A percentile compares a stretch with the other conserved stretches of the same genome.
Evolutionary conservation across 2,113 vertebrate species (phyloP).

Genomic region (Pseudorhombus dupliciocellatus): DNA sequence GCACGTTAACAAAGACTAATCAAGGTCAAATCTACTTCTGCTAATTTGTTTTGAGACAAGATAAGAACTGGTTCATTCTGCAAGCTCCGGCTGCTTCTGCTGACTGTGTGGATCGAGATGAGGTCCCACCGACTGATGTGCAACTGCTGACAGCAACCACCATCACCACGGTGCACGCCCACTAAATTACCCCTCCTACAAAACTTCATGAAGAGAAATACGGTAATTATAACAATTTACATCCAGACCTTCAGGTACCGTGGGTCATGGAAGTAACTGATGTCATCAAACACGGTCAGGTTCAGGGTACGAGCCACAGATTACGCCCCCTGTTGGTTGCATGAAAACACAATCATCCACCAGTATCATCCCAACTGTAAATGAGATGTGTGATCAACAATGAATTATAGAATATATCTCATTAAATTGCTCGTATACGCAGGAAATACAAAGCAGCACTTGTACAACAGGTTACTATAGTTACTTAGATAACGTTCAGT

Average conservation of each 20-base stretch:
- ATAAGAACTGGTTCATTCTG: not conserved
- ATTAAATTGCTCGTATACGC: too few species aligned
- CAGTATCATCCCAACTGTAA: too few species aligned
- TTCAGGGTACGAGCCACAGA: too few species aligned
- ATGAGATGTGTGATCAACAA: too few species aligned
- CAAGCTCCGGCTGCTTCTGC: not conserved
- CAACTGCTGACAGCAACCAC: conserved; percentile 7
- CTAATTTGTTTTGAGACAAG: conserved; percentile 17
- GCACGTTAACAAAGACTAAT: not conserved
- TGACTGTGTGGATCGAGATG: conserved; percentile 1
- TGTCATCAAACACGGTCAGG: too few species aligned
- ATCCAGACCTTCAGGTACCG: too few species aligned
- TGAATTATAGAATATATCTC: too few species aligned
- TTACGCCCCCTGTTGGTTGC: too few species aligned
- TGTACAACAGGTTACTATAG: not conserved
- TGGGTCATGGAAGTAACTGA: too few species aligned
- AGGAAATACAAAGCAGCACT: too few species aligned
- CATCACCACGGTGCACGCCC: not conserved
- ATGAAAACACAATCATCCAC: too few species aligned
- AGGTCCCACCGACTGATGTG: not conserved
- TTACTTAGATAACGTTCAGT: too few species aligned
- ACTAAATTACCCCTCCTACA: not conserved
- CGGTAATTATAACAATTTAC: not conserved
- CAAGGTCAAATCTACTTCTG: conserved; percentile 1
- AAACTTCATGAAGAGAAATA: not conserved